Evolutionary conservation across 2,888 invertebrate genomes (phyloP).

Genomic region (Apomyelois bistriatella): DNA sequence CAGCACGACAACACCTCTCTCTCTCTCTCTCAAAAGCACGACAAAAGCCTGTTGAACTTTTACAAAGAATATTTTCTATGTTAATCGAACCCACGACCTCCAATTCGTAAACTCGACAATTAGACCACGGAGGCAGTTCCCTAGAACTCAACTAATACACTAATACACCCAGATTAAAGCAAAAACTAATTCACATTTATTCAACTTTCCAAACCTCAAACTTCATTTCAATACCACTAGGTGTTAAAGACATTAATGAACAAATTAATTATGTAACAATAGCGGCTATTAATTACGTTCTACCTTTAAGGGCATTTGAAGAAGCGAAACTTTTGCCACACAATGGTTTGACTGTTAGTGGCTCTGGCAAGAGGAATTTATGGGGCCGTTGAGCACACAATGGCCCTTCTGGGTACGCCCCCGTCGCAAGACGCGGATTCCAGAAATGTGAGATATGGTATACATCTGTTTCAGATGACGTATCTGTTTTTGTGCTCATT

Average conservation of each 20-base stretch:
- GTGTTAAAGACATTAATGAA: slow-evolving; percentile 59
- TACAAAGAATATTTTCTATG: too few species aligned
- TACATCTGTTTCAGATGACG: background rate
- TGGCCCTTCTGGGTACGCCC: slow-evolving; percentile 29
- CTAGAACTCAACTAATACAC: too few species aligned
- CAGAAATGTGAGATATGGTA: slow-evolving; percentile 18
- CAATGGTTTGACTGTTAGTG: slow-evolving; percentile 32
- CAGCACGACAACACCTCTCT: too few species aligned
- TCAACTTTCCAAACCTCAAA: slow-evolving; percentile 15
- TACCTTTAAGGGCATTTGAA: slow-evolving; percentile 40
- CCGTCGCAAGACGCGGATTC: slow-evolving; percentile 15
- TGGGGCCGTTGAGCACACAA: slow-evolving; percentile 40
- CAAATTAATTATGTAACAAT: slow-evolving; percentile 71
- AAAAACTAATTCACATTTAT: background rate
- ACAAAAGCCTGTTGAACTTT: too few species aligned
- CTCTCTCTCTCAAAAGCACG: too few species aligned
- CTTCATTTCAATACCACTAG: slow-evolving; percentile 30
- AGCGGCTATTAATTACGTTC: slow-evolving; percentile 54
- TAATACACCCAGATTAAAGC: background rate
- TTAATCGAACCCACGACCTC: too few species aligned
- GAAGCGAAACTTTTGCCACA: slow-evolving; percentile 39
- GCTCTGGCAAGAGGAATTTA: slow-evolving; percentile 52
- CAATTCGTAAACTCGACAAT: too few species aligned
- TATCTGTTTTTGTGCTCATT: background rate
- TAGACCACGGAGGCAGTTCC: too few species aligned